Conservation (phyloP, 2,888 invertebrate genomes). For the Eremobia ochroleuca region DNA sequence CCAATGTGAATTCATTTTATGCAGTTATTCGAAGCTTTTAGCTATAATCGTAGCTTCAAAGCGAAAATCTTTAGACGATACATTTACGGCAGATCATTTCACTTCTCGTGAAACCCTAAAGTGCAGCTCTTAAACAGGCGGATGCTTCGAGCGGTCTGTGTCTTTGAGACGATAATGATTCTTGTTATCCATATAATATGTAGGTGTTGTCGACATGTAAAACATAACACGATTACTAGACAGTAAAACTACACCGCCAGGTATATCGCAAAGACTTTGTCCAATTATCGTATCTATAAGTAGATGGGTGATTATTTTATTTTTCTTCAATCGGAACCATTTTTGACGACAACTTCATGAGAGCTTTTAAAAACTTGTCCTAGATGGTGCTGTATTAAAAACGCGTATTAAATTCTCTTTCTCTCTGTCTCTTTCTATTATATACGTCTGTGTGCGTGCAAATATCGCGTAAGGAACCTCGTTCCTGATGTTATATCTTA, state of each 20-base stretch:
- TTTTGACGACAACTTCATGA: not conserved
- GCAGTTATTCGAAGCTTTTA: conserved; percentile 77
- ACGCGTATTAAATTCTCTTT: not conserved
- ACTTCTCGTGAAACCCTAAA: conserved; percentile 79
- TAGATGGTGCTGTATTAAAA: not conserved
- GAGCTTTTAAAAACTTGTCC: not conserved
- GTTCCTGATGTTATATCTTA: not conserved
- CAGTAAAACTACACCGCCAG: not conserved
- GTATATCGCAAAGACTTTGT: not conserved
- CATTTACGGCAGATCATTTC: conserved; percentile 85
- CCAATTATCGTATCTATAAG: not conserved
- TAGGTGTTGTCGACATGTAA: not conserved
- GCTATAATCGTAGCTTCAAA: conserved; percentile 79
- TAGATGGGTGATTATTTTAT: not conserved
- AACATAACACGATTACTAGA: not conserved
- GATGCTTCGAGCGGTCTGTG: conserved; percentile 39
- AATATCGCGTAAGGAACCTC: not conserved
- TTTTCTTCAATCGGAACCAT: not conserved
- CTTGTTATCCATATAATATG: conserved; percentile 8
- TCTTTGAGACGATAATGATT: conserved; percentile 24
- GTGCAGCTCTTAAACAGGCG: conserved; percentile 73
- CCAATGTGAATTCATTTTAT: conserved; percentile 76
- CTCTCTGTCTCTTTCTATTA: not conserved
- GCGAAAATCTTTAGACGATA: conserved; percentile 83
- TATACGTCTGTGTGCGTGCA: not conserved